Base-by-base conservation (phyloP, 2,888 invertebrate genomes). In the Stenotaenia linearis region DNA sequence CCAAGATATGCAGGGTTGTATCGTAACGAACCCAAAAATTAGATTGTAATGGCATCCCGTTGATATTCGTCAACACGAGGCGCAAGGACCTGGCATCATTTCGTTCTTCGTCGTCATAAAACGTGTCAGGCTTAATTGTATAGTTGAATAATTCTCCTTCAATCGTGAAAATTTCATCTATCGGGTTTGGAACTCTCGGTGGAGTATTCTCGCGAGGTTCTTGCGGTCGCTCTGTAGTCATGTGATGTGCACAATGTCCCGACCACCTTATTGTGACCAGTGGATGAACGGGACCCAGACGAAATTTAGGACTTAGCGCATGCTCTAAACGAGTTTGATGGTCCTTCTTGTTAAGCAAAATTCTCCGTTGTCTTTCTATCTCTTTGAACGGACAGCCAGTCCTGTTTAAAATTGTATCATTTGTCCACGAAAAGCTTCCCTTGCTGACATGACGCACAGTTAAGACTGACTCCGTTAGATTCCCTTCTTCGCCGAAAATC, bases 11-110 rank as follows among this genome's bases (percentile, higher is more conserved):
- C 87, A 94, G 95, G 84, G 92, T 92, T 0, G 89, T 89, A 85
- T 97, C 95, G 85, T 96, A 95, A 86, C 95, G 95, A 82, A 97
- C 86, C 96, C 97, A 97, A 85, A 92, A 91, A 15, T 90, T 88
- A 0, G 89, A 84, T 6, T 91, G 90, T 30, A 95, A 88, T 76
- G 90, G 89, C 5, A 90, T 89, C 80, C 92, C 89, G 83, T 94
- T 92, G 82, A 90, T 90, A 80, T 92, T 92, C 75, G 93, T 89
- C 0, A 96, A 88, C 0, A 91, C 90, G 82, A 97, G 89, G 74
- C 90, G 90, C 82, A 97, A 88, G 82, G 90, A 90, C 69, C 91
- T 88, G 0, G 93, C 91, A 81, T 91, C 91, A 18, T n/a, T n/a
- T n/a, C 92, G 92, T 85, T 95, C 95, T 86, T 96, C 94, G 0